These are phyloP conservation scores for Papilio xuthus DNA, from an alignment of 1,140 invertebrate species.

Conservation along the genomic window DNA sequence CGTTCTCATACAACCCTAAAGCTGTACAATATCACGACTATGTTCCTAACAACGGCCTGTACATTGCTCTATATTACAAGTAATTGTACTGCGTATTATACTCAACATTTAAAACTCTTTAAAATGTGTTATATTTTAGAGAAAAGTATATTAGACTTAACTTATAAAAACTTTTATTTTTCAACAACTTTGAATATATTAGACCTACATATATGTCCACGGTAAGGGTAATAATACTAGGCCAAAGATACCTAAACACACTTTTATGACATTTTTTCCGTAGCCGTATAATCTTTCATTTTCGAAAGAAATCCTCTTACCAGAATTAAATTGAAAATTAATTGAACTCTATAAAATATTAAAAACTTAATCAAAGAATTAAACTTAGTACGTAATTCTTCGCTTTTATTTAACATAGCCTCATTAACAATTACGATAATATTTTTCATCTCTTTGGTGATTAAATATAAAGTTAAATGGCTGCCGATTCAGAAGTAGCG, in stretches of 20 bases:
- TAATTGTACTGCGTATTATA: not conserved
- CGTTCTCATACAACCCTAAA: not conserved
- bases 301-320: not conserved
- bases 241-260: not conserved
- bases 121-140: not conserved
- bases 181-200: too few relatives aligned
- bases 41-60: not conserved
- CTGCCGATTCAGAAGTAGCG: slow-evolving; percentile 8
- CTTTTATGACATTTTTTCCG: not conserved
- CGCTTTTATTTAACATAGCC: not conserved
- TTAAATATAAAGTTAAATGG: slow-evolving; percentile 28
- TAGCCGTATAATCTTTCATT: not conserved
- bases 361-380: not conserved
- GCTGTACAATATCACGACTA: slow-evolving; percentile 11
- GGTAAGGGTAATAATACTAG: not conserved
- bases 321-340: not conserved
- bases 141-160: not conserved
- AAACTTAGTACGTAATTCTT: not conserved
- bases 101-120: not conserved
- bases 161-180: too few relatives aligned
- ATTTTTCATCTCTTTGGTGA: slow-evolving; percentile 13
- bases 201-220: too few relatives aligned
- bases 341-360: not conserved
- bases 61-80: not conserved
- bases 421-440: slow-evolving; percentile 29